Base-by-base conservation (phyloP, 2,888 invertebrate species). In the Ormyrus labotus region DNA sequence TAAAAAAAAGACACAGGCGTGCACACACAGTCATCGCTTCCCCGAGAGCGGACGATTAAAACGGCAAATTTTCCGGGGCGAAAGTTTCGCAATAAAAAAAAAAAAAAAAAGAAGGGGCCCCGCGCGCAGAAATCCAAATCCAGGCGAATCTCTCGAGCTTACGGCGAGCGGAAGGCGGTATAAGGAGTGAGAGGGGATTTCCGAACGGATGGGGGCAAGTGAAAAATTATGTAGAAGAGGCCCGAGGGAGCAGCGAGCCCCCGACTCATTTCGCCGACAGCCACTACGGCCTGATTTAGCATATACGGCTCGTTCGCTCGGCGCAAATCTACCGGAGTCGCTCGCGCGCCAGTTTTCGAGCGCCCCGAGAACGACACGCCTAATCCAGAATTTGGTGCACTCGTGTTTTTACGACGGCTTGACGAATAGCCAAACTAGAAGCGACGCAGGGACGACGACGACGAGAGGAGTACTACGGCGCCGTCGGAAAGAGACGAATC, bases 351-450 rank as follows among this genome's bases (percentile, higher is more conserved):
- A 7, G 13, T 9, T 48, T n/a, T n/a, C 47, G 11, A 50, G 19
- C 1, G 19, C 9, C 8, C 51, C 51, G 45, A n/a, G 8, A 13
- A n/a, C 6, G 48, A 9, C 6, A 10, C 47, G 69, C 51, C 77
- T 78, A 78, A 71, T 78, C 58, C 71, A 53, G 65, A 78, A 71
- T 78, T 78, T 63, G 71, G 77, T 50, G 58, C 64, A 63, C 76
- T 69, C 57, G 61, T 77, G 64, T 76, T 76, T 76, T 76, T 76
- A 71, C 71, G 78, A 57, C 68, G 68, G 63, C 57, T 68, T 79
- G 78, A 79, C 73, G 73, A 73, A 79, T 79, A 57, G 73, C 78
- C 68, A 79, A 79, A 79, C 78, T 78, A 45, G 60, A 67, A 68
- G 51, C 57, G 65, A 65, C 57, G 65, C 7, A 9, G 55, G 45